Evolutionary conservation across 1,140 invertebrate genomes (phyloP).

Genomic region (Holcopasites calliopsidis): DNA sequence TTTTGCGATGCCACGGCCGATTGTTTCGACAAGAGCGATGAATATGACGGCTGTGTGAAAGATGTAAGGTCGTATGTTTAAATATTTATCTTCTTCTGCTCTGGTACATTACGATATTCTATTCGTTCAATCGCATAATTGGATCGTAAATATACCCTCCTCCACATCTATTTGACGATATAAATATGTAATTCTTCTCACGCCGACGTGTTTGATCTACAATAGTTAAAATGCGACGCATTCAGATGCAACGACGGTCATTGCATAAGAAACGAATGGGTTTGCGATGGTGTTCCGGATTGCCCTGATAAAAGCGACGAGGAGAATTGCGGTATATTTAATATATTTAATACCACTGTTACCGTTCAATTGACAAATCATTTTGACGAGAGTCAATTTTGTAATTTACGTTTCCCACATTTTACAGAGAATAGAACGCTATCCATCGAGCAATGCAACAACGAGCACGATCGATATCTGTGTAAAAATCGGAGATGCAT

Average conservation of each 20-base stretch:
- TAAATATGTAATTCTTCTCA: neutral
- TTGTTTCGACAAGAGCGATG: constrained; percentile 89
- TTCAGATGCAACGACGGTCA: constrained; percentile 82
- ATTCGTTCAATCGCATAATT: neutral
- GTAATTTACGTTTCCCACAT: neutral
- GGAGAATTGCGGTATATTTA: constrained; percentile 82
- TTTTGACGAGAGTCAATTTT: neutral
- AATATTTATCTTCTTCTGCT: neutral
- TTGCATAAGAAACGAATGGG: constrained; percentile 83
- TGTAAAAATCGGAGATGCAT: constrained; percentile 86
- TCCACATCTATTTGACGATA: neutral
- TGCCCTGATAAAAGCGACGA: constrained; percentile 86
- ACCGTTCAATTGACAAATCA: neutral
- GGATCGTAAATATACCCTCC: neutral
- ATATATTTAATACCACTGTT: neutral
- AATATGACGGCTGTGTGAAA: constrained; percentile 75
- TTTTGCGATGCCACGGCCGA: constrained; percentile 89
- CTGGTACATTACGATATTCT: too few relatives aligned
- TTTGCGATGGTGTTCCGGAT: constrained; percentile 84
- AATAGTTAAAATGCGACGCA: constrained; percentile 65
- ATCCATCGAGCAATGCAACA: constrained; percentile 73
- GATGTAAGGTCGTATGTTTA: constrained; percentile 43
- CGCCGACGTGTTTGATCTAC: neutral
- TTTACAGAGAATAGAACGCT: constrained; percentile 45
- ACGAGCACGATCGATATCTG: constrained; percentile 77